Base-by-base conservation (phyloP, 2,888 invertebrate species). In the Eristalis arbustorum region DNA sequence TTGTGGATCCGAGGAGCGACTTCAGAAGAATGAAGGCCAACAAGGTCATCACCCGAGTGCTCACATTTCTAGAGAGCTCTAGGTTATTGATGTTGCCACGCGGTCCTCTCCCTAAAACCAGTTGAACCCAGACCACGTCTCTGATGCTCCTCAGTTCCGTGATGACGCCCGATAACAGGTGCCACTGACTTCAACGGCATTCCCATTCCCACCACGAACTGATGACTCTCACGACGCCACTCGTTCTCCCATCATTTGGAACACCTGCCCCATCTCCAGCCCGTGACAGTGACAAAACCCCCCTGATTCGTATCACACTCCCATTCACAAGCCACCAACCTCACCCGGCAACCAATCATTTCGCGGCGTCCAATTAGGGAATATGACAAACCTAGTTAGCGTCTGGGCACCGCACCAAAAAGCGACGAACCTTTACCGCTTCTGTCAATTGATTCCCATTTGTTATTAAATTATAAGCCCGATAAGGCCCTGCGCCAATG, bases 361-460 rank as follows among this genome's bases (percentile, higher is more conserved):
- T 49, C 8, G 42, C n/a, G 49, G 4, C 49, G 49, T 18, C 49
- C 49, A 49, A 49, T 49, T 49, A 49, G 49, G 18, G 49, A 49
- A 49, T 18, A 18, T 49, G 49, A 49, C 18, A 49, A 49, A 68
- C 63, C 63, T 69, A 69, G 63, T 59, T 67, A 64, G n/a, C 18
- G 49, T 18, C 49, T 18, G 3, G 37, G 49, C 49, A 18, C 31
- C 31, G 49, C 49, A 63, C 31, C 31, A 40, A 37, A 59, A 56
- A 40, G 63, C 40, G 40, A 42, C 4, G n/a, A 49, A 49, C 49
- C 69, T 66, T 40, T 67, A 84, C 81, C 57, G 42, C 76, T 85
- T 82, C 77, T 74, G 62, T 82, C 77, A 85, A 85, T 85, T 82
- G 77, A 77, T 82, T 82, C 77, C 74, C 82, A 82, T 85, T 85